These are phyloP conservation scores for Cyclophora punctaria DNA, from an alignment of 2,888 invertebrate genomes.

Conservation along the genomic window DNA sequence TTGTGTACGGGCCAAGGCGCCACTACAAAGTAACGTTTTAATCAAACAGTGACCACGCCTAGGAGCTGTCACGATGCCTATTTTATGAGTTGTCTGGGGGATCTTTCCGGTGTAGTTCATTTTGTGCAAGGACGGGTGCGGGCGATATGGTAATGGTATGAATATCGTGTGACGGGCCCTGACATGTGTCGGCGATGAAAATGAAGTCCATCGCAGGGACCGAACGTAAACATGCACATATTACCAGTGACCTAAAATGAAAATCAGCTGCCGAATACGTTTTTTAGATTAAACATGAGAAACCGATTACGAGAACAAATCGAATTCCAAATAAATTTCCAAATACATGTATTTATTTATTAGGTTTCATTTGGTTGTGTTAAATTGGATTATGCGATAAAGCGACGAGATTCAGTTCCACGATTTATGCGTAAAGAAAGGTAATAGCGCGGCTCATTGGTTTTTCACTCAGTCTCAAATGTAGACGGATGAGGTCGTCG, in stretches of 20 bases:
- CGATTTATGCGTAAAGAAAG: constrained; percentile 58
- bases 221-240: constrained; percentile 17
- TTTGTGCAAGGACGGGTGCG: constrained; percentile 29
- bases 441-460: constrained; percentile 70
- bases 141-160: constrained; percentile 57
- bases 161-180: constrained; percentile 57
- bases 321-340: too few relatives aligned
- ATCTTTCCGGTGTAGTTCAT: constrained; percentile 48
- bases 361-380: background rate
- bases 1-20: constrained; percentile 25
- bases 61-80: constrained; percentile 47
- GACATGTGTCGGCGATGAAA: constrained; percentile 63
- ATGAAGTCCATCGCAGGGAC: constrained; percentile 45
- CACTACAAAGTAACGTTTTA: constrained; percentile 58
- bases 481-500: constrained; percentile 66
- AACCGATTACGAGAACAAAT: too few relatives aligned
- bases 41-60: constrained; percentile 65
- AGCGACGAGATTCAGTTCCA: constrained; percentile 29
- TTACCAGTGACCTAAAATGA: too few relatives aligned
- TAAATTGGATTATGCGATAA: background rate
- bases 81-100: constrained; percentile 60
- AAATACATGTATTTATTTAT: too few relatives aligned
- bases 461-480: constrained; percentile 70
- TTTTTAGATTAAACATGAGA: too few relatives aligned
- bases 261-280: too few relatives aligned